Base-by-base conservation (phyloP, 2,888 invertebrate species). In the Amitus sp. region DNA sequence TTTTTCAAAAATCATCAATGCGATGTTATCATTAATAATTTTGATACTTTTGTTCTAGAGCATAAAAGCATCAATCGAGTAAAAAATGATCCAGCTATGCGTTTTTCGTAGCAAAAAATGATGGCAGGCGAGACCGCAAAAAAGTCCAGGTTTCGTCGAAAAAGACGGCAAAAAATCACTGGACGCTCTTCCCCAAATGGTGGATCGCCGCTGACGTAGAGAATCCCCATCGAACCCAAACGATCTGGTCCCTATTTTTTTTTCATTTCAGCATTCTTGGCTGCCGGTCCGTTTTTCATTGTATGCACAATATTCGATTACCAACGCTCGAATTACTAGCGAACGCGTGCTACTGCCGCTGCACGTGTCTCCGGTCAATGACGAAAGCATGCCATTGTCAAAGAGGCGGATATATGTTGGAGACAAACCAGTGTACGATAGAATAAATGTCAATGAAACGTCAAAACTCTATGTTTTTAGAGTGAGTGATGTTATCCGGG, bases 1-100 rank as follows among this genome's bases (percentile, higher is more conserved):
- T 87, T 87, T 69, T 94, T 91, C 73, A 88, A 88, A 82, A 83
- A 85, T 30, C 84, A 86, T 54, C 93, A 93, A 78, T 87, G 87
- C 56, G 82, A 85, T 66, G 88, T 88, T 0, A 92, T 93, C 45
- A 84, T 87, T 67, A 84, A 87, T 54, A 93, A 92, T 73, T 86
- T 92, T 47, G 80, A 82, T 66, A 84, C 87, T 2, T 92, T 88
- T 72, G 82, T 13, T 66, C 79, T n/a, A n/a, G n/a, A n/a, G n/a
- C n/a, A n/a, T n/a, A n/a, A n/a, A n/a, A n/a, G n/a, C n/a, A n/a
- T n/a, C n/a, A n/a, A n/a, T n/a, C n/a, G n/a, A n/a, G n/a, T n/a
- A 18, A 20, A 52, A 42, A 59, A 39, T 65, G 75, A 65, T 65
- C 66, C 42, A 18, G 42, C n/a, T n/a, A n/a, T n/a, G n/a, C 9